Evolutionary conservation across 2,888 invertebrate species (phyloP), one percentile per base, ranked within the genome.

Genomic region (Lypha dubia): DNA sequence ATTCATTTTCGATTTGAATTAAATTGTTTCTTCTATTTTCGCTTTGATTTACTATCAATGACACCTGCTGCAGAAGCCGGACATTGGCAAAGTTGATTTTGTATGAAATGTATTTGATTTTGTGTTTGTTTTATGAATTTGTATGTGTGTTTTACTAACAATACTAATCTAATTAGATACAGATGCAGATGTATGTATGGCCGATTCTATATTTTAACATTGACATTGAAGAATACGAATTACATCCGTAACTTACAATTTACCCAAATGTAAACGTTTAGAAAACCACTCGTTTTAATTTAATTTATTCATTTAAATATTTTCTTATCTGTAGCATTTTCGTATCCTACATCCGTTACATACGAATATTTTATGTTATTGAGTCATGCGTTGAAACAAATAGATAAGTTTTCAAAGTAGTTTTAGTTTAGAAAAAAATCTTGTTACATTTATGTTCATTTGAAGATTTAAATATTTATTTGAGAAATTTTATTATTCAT

Each of bases 41-140:
- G 20, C 46, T 80, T 24, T 68, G 56, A 17, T 65, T 68, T 62
- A 24, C 58, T 62, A 60, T 51, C 63, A 79, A 70, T 80, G 84
- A 71, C 79, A 84, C 84, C 79, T 84, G 79, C 65, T 79, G 56
- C n/a, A n/a, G n/a, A 75, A 84, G 75, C 75, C 84, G 84, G 84
- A 84, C 80, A 84, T 84, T 79, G 79, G 79, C 79, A 79, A 51
- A 35, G 63, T 38, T 81, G 56, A 81, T 63, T 46, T 70, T 41
- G 28, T 44, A 22, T 60, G 41, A 80, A 76, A 60, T 56, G 60
- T 71, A 73, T 63, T 76, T 53, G 67, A 76, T 60, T 70, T 63
- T 28, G 44, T 67, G 44, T 67, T 73, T 58, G 4, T 46, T 63
- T 38, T 5, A 38, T n/a, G 38, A 20, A 41, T 20, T 41, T 17